These are phyloP conservation scores for Eupithecia tripunctaria DNA, from an alignment of 2,888 invertebrate species.

Conservation along the genomic window DNA sequence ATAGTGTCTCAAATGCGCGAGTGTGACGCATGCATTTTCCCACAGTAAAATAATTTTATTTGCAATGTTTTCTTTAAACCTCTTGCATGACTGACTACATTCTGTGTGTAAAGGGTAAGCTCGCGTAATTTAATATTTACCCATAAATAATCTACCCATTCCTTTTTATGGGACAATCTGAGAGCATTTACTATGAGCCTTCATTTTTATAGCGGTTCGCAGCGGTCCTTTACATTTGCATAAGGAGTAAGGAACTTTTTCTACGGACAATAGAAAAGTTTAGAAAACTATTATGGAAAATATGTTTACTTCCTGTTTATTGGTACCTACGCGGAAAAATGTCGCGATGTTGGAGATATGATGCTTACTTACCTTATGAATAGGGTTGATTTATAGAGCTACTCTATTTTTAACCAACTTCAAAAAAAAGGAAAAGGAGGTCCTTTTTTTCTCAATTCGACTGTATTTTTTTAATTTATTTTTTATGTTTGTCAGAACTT, in stretches of 20 bases:
- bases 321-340: neutral
- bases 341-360: neutral
- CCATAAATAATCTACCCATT: conserved; percentile 44
- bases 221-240: conserved; percentile 34
- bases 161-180: conserved; percentile 46
- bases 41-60: neutral
- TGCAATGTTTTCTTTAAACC: neutral
- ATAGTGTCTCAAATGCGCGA: neutral
- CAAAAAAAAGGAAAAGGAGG: too few relatives aligned
- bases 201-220: conserved; percentile 44
- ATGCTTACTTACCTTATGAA: neutral
- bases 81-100: neutral
- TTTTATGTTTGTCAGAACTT: too few relatives aligned
- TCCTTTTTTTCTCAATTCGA: too few relatives aligned
- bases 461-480: too few relatives aligned
- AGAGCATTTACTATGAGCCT: conserved; percentile 37
- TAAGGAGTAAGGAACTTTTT: conserved; percentile 25
- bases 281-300: conserved; percentile 22
- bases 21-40: neutral
- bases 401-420: neutral
- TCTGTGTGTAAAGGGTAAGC: conserved; percentile 10
- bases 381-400: neutral
- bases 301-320: conserved; percentile 20
- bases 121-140: conserved; percentile 36
- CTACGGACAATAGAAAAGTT: conserved; percentile 24